Conservation (phyloP, 2,113 vertebrate genomes). For the Thamnophis sirtalis region DNA sequence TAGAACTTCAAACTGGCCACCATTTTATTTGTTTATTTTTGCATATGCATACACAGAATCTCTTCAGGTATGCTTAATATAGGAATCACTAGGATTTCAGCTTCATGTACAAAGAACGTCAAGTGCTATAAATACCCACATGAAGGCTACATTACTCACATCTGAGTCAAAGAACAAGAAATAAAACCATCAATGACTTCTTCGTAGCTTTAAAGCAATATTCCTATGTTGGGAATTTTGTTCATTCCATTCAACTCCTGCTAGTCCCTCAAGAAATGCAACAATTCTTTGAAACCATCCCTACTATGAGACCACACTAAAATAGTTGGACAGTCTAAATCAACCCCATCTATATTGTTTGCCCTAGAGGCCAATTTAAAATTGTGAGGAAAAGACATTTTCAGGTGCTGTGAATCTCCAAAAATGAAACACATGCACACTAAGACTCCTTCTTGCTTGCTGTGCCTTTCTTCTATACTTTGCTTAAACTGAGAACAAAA, state of each 20-base stretch:
- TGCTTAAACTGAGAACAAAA: neutral
- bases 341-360: neutral
- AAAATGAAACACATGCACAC: neutral
- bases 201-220: neutral
- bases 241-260: conserved; percentile 31
- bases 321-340: neutral
- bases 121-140: neutral
- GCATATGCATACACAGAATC: neutral
- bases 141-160: neutral
- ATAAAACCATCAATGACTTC: conserved; percentile 6
- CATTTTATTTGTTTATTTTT: neutral
- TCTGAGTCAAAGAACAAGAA: neutral
- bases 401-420: neutral
- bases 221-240: neutral
- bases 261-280: conserved; percentile 10
- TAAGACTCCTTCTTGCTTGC: neutral
- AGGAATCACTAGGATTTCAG: neutral
- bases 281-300: conserved; percentile 26
- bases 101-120: neutral
- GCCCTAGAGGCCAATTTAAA: neutral
- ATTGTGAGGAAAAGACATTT: neutral
- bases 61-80: neutral
- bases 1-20: neutral
- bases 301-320: conserved; percentile 27
- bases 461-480: neutral